Conservation (phyloP, 2,888 invertebrate species). For the Brachyopa scutellaris region DNA sequence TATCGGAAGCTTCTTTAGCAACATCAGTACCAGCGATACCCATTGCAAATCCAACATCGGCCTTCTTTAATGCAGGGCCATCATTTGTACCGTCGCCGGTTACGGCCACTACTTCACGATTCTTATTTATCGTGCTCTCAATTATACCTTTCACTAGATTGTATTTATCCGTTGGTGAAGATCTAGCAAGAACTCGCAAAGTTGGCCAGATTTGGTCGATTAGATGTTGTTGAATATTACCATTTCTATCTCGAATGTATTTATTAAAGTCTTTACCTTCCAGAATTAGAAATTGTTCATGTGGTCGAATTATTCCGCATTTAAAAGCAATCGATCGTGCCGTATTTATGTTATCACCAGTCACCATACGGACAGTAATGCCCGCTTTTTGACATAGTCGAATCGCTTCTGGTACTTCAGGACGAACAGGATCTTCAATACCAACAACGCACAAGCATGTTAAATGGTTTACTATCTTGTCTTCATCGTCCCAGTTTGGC, state of each 20-base stretch:
- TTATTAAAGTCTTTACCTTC: slow-evolving; percentile 99
- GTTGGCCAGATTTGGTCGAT: slow-evolving; percentile 99
- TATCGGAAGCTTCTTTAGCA: slow-evolving; percentile 99
- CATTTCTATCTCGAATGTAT: slow-evolving; percentile 92
- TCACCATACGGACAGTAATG: slow-evolving; percentile 99
- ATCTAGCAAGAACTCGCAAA: slow-evolving; percentile 96
- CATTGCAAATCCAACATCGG: slow-evolving; percentile 99
- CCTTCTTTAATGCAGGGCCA: slow-evolving; percentile 98
- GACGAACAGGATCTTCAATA: slow-evolving; percentile 99
- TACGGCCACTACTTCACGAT: slow-evolving; percentile 98
- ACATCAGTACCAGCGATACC: slow-evolving; percentile 99
- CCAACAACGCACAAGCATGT: slow-evolving; percentile 98
- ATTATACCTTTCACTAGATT: slow-evolving; percentile 98
- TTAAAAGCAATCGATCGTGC: slow-evolving; percentile 98
- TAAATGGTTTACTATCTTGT: slow-evolving; percentile 94
- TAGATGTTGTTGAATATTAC: slow-evolving; percentile 95
- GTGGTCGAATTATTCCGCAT: slow-evolving; percentile 97
- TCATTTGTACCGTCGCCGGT: slow-evolving; percentile 99
- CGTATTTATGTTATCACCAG: slow-evolving; percentile 99
- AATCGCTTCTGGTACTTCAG: slow-evolving; percentile 98
- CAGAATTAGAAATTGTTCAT: slow-evolving; percentile 96
- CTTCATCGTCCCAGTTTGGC: slow-evolving; percentile 98
- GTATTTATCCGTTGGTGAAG: slow-evolving; percentile 99
- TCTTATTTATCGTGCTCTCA: slow-evolving; percentile 94
- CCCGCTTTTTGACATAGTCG: slow-evolving; percentile 97